Evolutionary conservation across 2,888 invertebrate genomes (phyloP), one percentile per base, ranked within the genome.

Genomic region (Apoda limacodes): DNA sequence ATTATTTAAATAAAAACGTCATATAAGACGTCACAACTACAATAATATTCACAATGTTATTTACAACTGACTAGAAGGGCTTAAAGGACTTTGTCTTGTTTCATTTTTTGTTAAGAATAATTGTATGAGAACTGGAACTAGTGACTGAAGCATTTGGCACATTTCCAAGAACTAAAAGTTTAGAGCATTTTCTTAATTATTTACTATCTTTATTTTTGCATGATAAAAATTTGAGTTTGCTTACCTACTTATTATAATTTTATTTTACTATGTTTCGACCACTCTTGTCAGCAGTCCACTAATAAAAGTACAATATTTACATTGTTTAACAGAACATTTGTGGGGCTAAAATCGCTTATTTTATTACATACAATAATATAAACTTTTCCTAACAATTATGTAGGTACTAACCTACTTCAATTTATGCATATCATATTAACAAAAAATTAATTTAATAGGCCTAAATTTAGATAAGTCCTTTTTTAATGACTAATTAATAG

Each of bases 31-130:
- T 54, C 65, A 61, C 67, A 62, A 68, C 69, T 75, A 74, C 64
- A 43, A n/a, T 6, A 17, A 52, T 80, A 80, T 78, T 80, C 78
- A 80, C 78, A 80, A 62, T 69, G 52, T 63, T 80, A 76, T 76
- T 67, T 80, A 76, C 76, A 76, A 71, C 65, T 76, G 78, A 80
- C 78, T 80, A 78, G 76, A 66, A 59, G 61, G 64, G 66, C 68
- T 67, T 65, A 70, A 67, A 62, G 60, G 68, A 72, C 58, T 65
- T 64, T 45, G 48, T 58, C 53, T 57, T 55, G 61, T 65, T 59
- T 42, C 58, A 66, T 67, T 60, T 60, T 51, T 56, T 56, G 60
- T 50, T 52, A 55, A 70, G 62, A 68, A 60, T 65, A 60, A 67
- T 59, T 49, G 58, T 56, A 58, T 60, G 63, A 66, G 56, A 50